Evolutionary conservation across 2,113 vertebrate species (phyloP).

Genomic region (Leucopsar rothschildi): DNA sequence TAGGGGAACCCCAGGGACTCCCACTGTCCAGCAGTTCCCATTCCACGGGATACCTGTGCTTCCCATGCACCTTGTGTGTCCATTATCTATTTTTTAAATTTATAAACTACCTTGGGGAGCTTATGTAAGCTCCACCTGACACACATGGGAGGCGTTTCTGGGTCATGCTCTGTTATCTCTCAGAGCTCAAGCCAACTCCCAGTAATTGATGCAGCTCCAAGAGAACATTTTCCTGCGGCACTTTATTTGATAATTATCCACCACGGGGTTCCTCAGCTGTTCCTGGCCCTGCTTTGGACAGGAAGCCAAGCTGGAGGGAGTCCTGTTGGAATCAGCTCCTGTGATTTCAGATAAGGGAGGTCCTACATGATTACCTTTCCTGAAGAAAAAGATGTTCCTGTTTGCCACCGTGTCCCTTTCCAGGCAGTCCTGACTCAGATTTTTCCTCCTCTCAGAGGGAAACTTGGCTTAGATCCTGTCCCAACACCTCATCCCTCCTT

Average conservation of each 20-base stretch:
- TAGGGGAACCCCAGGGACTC: background rate
- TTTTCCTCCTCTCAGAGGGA: background rate
- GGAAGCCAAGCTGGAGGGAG: background rate
- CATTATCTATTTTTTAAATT: background rate
- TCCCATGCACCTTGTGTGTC: rapidly evolving
- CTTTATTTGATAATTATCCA: conserved; percentile 13
- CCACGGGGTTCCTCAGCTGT: background rate
- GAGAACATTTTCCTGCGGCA: conserved; percentile 34
- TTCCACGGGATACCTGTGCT: rapidly evolving
- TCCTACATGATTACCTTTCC: background rate
- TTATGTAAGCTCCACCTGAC: background rate
- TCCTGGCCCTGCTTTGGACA: background rate
- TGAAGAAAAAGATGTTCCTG: background rate
- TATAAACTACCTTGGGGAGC: background rate
- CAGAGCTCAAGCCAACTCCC: background rate
- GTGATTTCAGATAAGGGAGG: background rate
- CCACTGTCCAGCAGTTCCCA: background rate
- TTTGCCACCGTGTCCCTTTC: background rate
- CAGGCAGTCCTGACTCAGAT: background rate
- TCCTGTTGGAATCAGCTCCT: background rate
- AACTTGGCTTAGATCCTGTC: background rate
- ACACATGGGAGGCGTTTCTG: background rate
- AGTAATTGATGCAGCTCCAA: background rate
- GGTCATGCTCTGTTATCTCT: background rate
- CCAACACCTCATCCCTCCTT: background rate